These are phyloP conservation scores for Indicator indicator DNA, from an alignment of 2,113 vertebrate genomes.

Conservation along the genomic window DNA sequence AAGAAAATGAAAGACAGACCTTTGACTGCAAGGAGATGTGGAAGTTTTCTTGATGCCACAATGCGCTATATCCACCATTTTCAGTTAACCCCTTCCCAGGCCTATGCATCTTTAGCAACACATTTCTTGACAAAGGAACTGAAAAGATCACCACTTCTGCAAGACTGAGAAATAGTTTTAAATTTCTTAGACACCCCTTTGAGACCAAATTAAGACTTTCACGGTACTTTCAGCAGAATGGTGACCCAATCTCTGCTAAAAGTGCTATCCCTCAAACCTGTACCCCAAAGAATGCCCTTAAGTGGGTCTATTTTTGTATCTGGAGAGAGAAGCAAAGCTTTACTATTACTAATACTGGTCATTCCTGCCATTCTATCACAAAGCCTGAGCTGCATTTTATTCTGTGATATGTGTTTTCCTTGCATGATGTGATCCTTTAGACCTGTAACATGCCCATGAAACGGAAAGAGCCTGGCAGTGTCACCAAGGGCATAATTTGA, in stretches of 20 bases:
- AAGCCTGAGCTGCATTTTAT: not conserved
- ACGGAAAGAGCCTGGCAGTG: not conserved
- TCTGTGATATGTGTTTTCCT: not conserved
- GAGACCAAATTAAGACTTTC: not conserved
- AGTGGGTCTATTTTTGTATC: not conserved
- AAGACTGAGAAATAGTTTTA: not conserved
- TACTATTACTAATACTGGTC: not conserved
- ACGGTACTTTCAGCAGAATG: not conserved
- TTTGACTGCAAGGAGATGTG: slow-evolving; percentile 12
- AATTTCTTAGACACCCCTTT: not conserved
- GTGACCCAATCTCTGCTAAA: not conserved
- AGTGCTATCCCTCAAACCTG: not conserved
- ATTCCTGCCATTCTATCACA: not conserved
- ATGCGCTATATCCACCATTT: not conserved
- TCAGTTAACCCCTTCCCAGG: not conserved
- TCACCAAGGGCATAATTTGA: not conserved
- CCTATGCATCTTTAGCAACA: not conserved
- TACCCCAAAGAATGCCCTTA: not conserved
- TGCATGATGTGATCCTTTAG: not conserved
- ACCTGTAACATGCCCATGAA: not conserved
- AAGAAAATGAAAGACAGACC: slow-evolving; percentile 55
- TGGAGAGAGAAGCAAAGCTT: not conserved
- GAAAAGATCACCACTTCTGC: not conserved
- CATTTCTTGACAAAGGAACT: not conserved
- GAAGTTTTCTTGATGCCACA: not conserved